Evolutionary conservation across 2,113 vertebrate species (phyloP), one percentile per base, ranked within the genome.

Genomic region (Herpailurus yagouaroundi): DNA sequence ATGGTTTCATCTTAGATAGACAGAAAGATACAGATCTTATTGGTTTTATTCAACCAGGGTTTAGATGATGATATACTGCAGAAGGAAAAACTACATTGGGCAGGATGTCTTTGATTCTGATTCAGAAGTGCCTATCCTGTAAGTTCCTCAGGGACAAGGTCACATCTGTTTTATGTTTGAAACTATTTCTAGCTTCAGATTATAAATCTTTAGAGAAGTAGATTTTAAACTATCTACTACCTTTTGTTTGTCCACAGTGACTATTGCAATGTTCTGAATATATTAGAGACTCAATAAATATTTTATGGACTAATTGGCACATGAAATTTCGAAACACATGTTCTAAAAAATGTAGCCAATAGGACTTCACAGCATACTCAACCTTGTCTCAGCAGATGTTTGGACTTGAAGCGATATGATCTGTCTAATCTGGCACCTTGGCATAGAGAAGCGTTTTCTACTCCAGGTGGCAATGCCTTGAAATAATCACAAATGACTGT

Each of bases 401-500:
- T 96, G 88, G 76, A 91, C 82, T 80, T 69, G 69, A 96, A 86
- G 50, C 68, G 60, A 93, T 97, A 69, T 83, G 66, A 98, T 98
- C 91, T 97, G 86, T 98, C 79, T 97, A 93, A 94, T 93, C 68
- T 87, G 94, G 94, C 91, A 98, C 57, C 41, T 97, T 98, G 97
- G 97, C 97, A 95, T 68, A 87, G 52, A 73, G 94, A 94, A 60
- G 19, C 31, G 11, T 94, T 98, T 97, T 95, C 73, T 96, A 76
- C 77, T 98, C 94, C 95, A 98, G 97, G 95, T 97, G 95, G 82
- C 88, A 97, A 45, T 94, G 77, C 73, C 71, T 96, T 86, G 95
- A 97, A 94, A 64, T 97, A 95, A 97, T 98, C 52, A 83, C 60
- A 95, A 97, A 84, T 96, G 97, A 97, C 94, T 96, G 71, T 89